Base-by-base conservation (phyloP, 1,140 invertebrate genomes). In the Diorhabda carinulata region DNA sequence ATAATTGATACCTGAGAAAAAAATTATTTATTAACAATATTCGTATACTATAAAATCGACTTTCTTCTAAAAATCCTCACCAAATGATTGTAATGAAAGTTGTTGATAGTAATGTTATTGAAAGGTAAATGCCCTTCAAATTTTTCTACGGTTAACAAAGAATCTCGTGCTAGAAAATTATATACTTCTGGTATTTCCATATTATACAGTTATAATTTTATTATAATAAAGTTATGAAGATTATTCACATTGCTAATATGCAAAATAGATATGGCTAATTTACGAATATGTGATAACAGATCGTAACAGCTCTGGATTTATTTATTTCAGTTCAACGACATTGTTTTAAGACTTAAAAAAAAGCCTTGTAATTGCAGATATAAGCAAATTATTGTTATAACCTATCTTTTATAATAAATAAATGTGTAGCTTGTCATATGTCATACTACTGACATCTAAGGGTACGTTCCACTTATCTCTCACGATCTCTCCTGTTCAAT, bases 161-260 rank as follows among this genome's bases (percentile, higher is more conserved):
- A 77, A 70, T 74, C 68, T 41, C 84, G 82, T 70, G 83, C 76
- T 73, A 79, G 77, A 68, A 86, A 84, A 60, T 84, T 77, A 82
- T 82, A 86, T 61, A 85, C 80, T 81, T 86, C 82, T 62, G 86
- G 86, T 77, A 81, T 83, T 70, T 85, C 81, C 86, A 87, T 87
- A 60, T 25, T 60, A n/a, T 10, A 9, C 58, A 7, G 25, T 4
- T 60, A 4, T 6, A 42, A n/a, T 60, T 60, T n/a, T 9, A 60
- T 25, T 42, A 6, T 25, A 10, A 42, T 25, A 25, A 25, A 25
- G 25, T 25, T 25, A 25, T 25, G 25, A 0, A 25, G 25, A 25
- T 25, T 25, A 25, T 25, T 25, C 25, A 25, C 25, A 25, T 25
- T 25, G 25, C 25, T 25, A 25, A 25, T 25, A 25, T 25, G 25